A percentile compares a stretch with the other conserved stretches of the same genome.
These are phyloP conservation scores for Colinus virginianus DNA, from an alignment of 2,113 vertebrate species.

Conservation along the genomic window DNA sequence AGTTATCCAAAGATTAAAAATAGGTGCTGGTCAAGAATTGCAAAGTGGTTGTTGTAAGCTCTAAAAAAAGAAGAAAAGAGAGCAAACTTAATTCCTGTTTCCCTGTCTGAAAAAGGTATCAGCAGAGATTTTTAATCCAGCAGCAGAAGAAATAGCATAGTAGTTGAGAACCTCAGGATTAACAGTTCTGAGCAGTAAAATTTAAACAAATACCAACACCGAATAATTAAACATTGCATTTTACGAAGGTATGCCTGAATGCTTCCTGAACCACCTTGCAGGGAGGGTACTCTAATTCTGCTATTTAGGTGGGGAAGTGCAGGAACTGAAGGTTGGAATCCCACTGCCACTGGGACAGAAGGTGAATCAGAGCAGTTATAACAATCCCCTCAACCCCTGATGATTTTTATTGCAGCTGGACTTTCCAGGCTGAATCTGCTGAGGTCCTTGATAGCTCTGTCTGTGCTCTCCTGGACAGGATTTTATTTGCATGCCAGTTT, in stretches of 20 bases:
- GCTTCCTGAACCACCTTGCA: not conserved
- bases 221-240: not conserved
- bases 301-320: not conserved
- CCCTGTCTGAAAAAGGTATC: not conserved
- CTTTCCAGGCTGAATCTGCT: not conserved
- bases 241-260: not conserved
- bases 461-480: not conserved
- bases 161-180: not conserved
- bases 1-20: not conserved
- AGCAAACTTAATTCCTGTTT: not conserved
- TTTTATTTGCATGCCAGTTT: slow-evolving; percentile 15
- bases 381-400: not conserved
- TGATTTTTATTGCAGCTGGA: not conserved
- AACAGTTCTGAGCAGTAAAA: not conserved
- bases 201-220: not conserved
- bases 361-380: not conserved
- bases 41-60: not conserved
- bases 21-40: not conserved
- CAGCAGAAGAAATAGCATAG: not conserved
- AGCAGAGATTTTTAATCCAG: not conserved
- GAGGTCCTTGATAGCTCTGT: not conserved
- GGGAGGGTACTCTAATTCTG: not conserved
- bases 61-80: not conserved
- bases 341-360: not conserved
- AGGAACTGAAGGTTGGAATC: slow-evolving; percentile 21